Base-by-base conservation (phyloP, 1,140 invertebrate genomes). In the Drosophila hydei region DNA sequence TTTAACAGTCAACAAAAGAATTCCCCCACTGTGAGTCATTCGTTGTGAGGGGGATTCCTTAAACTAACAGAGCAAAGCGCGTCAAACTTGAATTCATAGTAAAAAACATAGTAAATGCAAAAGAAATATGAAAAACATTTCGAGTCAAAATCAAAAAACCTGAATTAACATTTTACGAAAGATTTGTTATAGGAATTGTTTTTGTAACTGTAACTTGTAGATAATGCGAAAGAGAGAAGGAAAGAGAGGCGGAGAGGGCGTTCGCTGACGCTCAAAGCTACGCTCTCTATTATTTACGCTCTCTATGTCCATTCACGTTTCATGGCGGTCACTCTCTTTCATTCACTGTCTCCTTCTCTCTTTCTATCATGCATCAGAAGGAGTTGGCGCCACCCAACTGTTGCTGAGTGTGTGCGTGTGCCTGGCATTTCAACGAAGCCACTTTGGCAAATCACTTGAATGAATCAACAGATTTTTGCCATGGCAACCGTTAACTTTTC, bases 401-500 rank as follows among this genome's bases (percentile, higher is more conserved):
- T 89, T 85, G 80, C 78, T 79, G 68, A 18, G 45, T 48, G 45
- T 54, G 50, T 64, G 78, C 65, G 69, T 85, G 81, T 63, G 77
- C 72, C 75, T 89, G 87, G 84, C 87, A 84, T 89, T 85, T 88
- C 58, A 87, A 89, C 87, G 81, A 90, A 85, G 87, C 87, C 80
- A 89, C 87, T 89, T 89, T 90, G 76, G 80, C 62, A 89, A 89
- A 89, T 89, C 77, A 89, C 80, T 89, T 89, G 85, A 76, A 75
- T 89, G 87, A 89, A 78, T 89, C 87, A 89, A 89, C 87, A 89
- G 78, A 89, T 89, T 89, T 84, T 71, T 75, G 76, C 77, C 60
- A 79, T 89, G 63, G 56, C 74, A 45, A 78, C 65, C 58, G 43
- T n/a, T 56, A 55, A 63, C 55, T 56, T 61, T 62, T 56, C 77